These are phyloP conservation scores for Mormoops blainvillei DNA, from an alignment of 2,113 vertebrate genomes.

Conservation along the genomic window DNA sequence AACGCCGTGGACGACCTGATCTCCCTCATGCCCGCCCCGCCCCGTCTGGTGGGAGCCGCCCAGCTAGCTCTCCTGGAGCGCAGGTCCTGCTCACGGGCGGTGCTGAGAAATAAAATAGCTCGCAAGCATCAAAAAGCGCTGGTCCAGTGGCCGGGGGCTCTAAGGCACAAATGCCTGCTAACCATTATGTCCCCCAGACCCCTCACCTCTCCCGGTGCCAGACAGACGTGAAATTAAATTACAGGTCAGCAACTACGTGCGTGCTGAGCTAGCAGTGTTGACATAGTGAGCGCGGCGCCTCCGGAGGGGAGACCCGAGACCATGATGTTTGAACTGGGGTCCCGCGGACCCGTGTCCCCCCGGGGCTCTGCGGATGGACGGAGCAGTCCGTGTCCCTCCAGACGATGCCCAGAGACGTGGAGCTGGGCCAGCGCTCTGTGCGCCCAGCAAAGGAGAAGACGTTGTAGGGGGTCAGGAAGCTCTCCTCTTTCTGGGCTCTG, in stretches of 20 bases:
- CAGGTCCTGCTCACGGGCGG: not conserved
- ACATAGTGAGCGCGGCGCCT: not conserved
- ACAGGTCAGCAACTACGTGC: not conserved
- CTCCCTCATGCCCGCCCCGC: no score
- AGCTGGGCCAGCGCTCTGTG: not conserved
- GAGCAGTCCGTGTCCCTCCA: not conserved
- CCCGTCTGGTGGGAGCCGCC: not conserved
- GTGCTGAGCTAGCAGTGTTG: not conserved
- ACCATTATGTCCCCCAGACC: not conserved
- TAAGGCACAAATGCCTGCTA: not conserved
- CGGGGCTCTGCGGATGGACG: not conserved
- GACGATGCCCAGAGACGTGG: not conserved
- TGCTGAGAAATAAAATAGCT: not conserved
- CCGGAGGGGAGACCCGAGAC: not conserved
- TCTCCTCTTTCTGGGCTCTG: not conserved
- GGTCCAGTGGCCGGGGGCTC: not conserved
- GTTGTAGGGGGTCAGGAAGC: accelerated
- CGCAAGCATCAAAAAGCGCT: not conserved
- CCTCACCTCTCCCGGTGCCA: not conserved
- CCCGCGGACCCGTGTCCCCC: not conserved
- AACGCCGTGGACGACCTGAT: accelerated
- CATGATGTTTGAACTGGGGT: not conserved
- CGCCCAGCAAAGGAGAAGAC: not conserved
- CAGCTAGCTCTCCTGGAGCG: not conserved
- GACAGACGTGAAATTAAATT: not conserved